These are phyloP conservation scores for Lepidocolaptes lacrymiger DNA, from an alignment of 2,797 vertebrate species.

Conservation along the genomic window DNA sequence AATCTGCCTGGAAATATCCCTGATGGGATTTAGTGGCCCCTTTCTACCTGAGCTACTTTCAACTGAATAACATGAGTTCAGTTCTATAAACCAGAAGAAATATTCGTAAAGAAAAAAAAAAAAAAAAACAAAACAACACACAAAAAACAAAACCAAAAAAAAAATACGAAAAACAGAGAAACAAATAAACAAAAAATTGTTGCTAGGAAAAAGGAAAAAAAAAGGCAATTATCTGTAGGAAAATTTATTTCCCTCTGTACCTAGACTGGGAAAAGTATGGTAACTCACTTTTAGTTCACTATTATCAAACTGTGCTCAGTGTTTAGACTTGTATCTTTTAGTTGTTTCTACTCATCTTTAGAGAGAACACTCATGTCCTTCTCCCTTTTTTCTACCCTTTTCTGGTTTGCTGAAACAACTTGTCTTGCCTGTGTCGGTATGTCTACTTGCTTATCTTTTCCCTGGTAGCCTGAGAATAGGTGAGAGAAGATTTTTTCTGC, in stretches of 20 bases:
- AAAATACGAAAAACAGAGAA: not conserved
- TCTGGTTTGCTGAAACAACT: not conserved
- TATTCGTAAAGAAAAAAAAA: not conserved
- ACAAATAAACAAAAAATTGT: not conserved
- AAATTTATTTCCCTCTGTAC: not conserved
- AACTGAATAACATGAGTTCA: not conserved
- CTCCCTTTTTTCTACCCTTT: not conserved
- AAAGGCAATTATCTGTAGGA: not conserved
- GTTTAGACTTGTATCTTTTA: not conserved
- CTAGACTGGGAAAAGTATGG: not conserved
- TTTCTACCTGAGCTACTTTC: not conserved
- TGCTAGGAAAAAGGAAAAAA: not conserved
- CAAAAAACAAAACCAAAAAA: not conserved
- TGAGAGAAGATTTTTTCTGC: not conserved
- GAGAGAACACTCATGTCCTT: not conserved
- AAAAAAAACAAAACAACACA: not conserved
- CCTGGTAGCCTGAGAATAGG: not conserved
- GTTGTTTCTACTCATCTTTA: not conserved
- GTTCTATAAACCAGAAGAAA: not conserved
- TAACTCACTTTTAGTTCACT: not conserved
- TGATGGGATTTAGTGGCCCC: not conserved
- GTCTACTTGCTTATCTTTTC: not conserved
- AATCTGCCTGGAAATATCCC: not conserved
- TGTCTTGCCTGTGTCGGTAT: not conserved
- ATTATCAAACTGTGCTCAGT: not conserved